Conservation (phyloP, 2,113 vertebrate species). For the Aspidoscelis tigris region DNA sequence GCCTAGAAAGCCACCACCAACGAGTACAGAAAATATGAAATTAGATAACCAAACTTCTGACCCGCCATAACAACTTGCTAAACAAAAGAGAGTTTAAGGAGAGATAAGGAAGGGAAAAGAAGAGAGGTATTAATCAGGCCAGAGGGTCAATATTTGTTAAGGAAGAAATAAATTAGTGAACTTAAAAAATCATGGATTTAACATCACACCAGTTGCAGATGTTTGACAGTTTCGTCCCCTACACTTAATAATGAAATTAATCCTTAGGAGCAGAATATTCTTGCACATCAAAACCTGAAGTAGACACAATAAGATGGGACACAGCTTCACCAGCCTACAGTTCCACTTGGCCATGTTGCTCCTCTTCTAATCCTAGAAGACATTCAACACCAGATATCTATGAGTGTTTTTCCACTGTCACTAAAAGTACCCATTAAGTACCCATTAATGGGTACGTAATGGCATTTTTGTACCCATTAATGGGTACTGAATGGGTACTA, state of each 20-base stretch:
- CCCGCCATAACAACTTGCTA: no score
- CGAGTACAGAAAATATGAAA: no score
- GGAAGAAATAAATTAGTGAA: neutral
- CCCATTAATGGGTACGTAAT: no score
- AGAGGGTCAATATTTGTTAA: neutral
- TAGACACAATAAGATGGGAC: constrained; percentile 22
- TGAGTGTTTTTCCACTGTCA: no score
- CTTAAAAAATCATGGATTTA: neutral
- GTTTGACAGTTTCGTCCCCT: neutral
- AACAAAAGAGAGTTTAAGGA: neutral
- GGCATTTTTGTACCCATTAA: no score
- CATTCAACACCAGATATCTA: no score
- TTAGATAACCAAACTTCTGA: no score
- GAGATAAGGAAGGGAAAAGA: neutral
- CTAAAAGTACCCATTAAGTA: no score
- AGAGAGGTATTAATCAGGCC: neutral
- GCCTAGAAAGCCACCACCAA: no score
- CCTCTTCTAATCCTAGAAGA: no score
- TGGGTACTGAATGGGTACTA: no score
- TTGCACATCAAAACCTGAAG: constrained; percentile 2
- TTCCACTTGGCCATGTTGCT: neutral
- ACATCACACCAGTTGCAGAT: neutral
- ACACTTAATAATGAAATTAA: neutral
- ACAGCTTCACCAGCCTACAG: constrained; percentile 2
- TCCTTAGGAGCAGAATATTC: neutral